Evolutionary conservation across 2,797 vertebrate species (phyloP), one percentile per base, ranked within the genome.

Genomic region (Oreochromis mossambicus): DNA sequence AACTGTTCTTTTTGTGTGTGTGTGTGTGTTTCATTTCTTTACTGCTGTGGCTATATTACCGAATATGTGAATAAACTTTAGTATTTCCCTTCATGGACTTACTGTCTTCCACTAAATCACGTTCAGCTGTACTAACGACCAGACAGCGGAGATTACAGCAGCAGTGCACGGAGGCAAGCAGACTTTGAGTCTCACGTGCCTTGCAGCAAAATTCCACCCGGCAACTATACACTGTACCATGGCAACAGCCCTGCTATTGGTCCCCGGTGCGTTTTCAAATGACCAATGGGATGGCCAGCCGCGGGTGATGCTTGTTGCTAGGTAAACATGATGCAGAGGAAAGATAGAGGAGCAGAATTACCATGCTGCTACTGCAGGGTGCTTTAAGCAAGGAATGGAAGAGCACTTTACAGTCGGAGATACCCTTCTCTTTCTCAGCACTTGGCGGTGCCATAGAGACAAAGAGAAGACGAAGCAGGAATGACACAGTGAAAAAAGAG

Each of bases 231-330:
- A 94, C 94, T 96, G 97, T 97, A 96, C 97, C 97, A 98, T 98
- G 97, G 98, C 96, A 98, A 98, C 97, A 98, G 97, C 95, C 91
- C 94, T 95, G 94, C 96, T 95, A 98, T 98, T 98, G 98, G 97
- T 94, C 95, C 92, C 93, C 86, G 87, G 87, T 94, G 94, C 96
- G 96, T 95, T 96, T 95, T 96, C 95, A 96, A 96, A 94, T 96
- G 96, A 96, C 98, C 97, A 98, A 98, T 98, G 95, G 95, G 93
- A 96, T 95, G 92, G 93, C 96, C 96, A 91, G 95, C 95, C 95
- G 97, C 96, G 97, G 96, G 96, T 98, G 97, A 97, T 96, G 98
- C 97, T 96, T 98, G 97, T 97, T 96, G 94, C 97, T 98, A 97
- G 97, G 97, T 97, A 97, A 97, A 96, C 97, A 97, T 96, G 97